phyloP scores from a whole-genome alignment of 2,888 invertebrate species.

The Drosophila incognita region DNA sequence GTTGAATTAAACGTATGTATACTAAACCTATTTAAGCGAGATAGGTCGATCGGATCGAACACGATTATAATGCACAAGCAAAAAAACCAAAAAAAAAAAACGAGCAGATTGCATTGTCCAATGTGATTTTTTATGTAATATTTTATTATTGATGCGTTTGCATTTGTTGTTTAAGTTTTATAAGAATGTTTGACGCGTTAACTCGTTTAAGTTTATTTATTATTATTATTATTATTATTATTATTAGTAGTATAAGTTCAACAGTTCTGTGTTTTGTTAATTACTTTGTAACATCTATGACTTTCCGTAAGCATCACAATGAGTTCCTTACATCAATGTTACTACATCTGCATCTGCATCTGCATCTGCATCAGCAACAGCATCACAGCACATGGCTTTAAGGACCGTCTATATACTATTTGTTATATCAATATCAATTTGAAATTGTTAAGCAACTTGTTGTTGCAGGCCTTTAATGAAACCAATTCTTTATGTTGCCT shows the following conservation, averaged over 20 bases:
- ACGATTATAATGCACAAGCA: conserved; percentile 34
- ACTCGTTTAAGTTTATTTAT: conserved; percentile 73
- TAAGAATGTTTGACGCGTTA: conserved; percentile 62
- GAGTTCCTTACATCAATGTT: conserved; percentile 73
- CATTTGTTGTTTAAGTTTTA: conserved; percentile 73
- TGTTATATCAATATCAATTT: conserved; percentile 55
- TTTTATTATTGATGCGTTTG: conserved; percentile 50
- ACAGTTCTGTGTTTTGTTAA: conserved; percentile 61
- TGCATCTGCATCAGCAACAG: conserved; percentile 47
- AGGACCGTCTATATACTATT: conserved; percentile 34
- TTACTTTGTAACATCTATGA: conserved; percentile 58
- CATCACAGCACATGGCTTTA: conserved; percentile 45
- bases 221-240: conserved; percentile 35
- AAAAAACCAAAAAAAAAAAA: conserved; percentile 4
- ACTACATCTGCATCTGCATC: conserved; percentile 45
- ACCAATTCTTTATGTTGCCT: conserved; percentile 18
- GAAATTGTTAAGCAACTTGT: conserved; percentile 40
- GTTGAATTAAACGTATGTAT: conserved; percentile 75
- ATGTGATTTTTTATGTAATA: conserved; percentile 39
- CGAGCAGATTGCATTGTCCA: conserved; percentile 17
- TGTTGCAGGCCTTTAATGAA: conserved; percentile 5
- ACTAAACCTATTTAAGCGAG: conserved; percentile 43
- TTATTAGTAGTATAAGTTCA: conserved; percentile 37
- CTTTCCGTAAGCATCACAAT: conserved; percentile 58
- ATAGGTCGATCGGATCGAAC: conserved; percentile 26